Base-by-base conservation (phyloP, 1,140 invertebrate genomes). In the Lucilia cuprina region DNA sequence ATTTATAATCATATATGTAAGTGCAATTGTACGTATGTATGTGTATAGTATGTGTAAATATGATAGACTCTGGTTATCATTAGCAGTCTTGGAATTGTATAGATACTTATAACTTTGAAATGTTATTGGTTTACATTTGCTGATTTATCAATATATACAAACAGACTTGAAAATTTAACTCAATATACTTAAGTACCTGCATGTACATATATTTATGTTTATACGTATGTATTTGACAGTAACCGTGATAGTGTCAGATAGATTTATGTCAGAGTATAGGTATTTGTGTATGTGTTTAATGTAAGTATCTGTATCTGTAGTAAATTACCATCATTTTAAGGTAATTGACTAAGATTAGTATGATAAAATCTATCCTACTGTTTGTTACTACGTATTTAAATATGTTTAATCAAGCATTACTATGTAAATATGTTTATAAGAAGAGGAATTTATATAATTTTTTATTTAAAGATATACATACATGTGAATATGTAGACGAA, bases 281-380 rank as follows among this genome's bases (percentile, higher is more conserved):
- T 60, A 14, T 14, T 14, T 60, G 50, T 60, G 50, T 60, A n/a
- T 70, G 65, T 25, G n/a, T 25, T 21, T 70, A 70, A 70, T 30
- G 14, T n/a, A 65, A 8, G 49, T 49, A 55, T 55, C 50, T 13
- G 1, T 13, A 55, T 55, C 50, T 13, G 9, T n/a, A 55, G 74
- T 34, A 77, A 41, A 77, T 77, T 77, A 80, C 35, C 41, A 80
- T 49, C n/a, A 80, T 80, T 47, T 49, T 47, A 80, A 80, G 77
- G 19, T 80, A 80, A 80, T 80, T 80, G 41, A 49, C 41, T 41
- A 41, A 41, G 7, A 41, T 41, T 41, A 41, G 41, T 5, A 41
- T 41, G 41, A 41, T 41, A 41, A 41, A 41, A 41, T 41, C 10
- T 41, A 10, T 41, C 41, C 5, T 41, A 41, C 3, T 30, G 25